Conservation (phyloP, 2,888 invertebrate species). For the Himalopsyche kuldschensis region DNA sequence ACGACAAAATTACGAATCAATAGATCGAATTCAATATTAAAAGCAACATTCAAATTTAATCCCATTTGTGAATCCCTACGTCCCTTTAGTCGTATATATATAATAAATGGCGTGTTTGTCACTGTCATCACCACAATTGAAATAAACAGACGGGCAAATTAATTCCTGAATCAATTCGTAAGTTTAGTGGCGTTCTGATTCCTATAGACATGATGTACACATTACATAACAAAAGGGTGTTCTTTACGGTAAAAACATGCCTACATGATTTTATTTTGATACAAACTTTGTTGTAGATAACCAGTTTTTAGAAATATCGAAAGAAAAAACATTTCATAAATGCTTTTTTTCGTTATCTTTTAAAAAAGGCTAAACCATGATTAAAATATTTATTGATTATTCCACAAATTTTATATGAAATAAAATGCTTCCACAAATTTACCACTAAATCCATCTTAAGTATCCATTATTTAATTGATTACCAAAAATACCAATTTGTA, state of each 20-base stretch:
- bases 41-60: not conserved
- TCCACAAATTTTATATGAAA: too few species aligned
- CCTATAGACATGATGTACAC: not conserved
- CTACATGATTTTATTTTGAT: too few species aligned
- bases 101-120: not conserved
- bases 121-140: not conserved
- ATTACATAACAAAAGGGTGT: not conserved
- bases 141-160: not conserved
- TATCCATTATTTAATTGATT: too few species aligned
- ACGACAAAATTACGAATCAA: not conserved
- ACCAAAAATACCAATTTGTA: too few species aligned
- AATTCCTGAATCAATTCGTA: not conserved
- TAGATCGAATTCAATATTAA: not conserved
- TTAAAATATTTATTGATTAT: too few species aligned
- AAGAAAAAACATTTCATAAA: too few species aligned
- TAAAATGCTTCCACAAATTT: too few species aligned
- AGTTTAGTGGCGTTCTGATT: not conserved
- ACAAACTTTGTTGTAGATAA: too few species aligned
- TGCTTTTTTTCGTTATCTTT: too few species aligned
- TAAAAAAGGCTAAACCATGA: too few species aligned
- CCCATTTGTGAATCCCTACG: not conserved
- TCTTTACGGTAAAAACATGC: not conserved
- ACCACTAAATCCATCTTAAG: too few species aligned
- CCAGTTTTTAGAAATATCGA: too few species aligned
- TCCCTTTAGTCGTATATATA: not conserved